These are phyloP conservation scores for Sisyra nigra DNA, from an alignment of 2,888 invertebrate genomes.

Conservation along the genomic window DNA sequence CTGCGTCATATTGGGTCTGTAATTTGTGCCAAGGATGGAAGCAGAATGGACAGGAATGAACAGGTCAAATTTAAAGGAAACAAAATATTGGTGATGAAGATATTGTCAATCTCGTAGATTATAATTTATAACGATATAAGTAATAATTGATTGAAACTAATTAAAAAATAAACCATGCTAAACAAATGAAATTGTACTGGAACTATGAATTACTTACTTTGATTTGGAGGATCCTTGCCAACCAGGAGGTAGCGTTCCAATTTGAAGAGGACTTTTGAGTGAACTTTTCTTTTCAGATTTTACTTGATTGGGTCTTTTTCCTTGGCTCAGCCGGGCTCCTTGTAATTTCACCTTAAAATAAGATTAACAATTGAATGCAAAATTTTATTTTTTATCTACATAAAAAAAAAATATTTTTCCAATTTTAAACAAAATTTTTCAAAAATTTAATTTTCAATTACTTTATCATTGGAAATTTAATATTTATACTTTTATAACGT, in stretches of 20 bases:
- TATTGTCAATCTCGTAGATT: neutral
- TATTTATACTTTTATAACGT: too few species aligned
- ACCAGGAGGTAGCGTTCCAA: slow-evolving; percentile 23
- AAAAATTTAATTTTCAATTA: neutral
- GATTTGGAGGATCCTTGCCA: slow-evolving; percentile 16
- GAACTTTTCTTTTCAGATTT: slow-evolving; percentile 15
- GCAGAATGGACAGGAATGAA: neutral
- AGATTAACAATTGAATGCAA: neutral
- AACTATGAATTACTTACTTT: slow-evolving; percentile 9
- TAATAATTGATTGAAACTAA: too few species aligned
- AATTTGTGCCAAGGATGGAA: slow-evolving; percentile 12
- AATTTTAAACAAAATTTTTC: neutral
- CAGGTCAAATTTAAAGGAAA: slow-evolving; percentile 2
- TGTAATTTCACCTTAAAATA: slow-evolving; percentile 20
- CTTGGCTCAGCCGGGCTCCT: slow-evolving; percentile 11
- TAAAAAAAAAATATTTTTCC: too few species aligned
- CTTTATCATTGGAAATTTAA: too few species aligned
- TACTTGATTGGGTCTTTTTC: slow-evolving; percentile 14
- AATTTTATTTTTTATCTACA: neutral
- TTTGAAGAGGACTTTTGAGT: slow-evolving; percentile 19
- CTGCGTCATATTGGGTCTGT: slow-evolving; percentile 11
- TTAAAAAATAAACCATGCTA: too few species aligned
- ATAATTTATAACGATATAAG: too few species aligned
- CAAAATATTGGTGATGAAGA: neutral
- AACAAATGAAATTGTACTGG: too few species aligned